Percentiles rank a stretch among this genome's conserved stretches.
phyloP scores from a whole-genome alignment of 2,888 invertebrate genomes.

The Emmelina monodactyla region DNA sequence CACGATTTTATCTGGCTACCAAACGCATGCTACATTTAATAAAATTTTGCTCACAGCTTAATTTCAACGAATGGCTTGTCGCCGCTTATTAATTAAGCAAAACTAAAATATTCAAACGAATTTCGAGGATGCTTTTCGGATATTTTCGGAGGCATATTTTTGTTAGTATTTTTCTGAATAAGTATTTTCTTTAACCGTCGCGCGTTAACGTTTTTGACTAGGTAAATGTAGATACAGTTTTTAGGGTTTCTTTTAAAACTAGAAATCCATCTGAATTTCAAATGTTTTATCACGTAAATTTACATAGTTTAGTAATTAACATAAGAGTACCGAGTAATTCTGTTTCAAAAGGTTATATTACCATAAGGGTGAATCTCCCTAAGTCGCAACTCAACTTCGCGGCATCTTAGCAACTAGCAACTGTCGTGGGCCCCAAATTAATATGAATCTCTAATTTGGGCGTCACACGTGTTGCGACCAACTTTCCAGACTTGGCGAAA shows the following conservation, averaged over 20 bases:
- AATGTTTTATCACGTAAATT: too few species aligned
- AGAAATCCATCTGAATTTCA: too few species aligned
- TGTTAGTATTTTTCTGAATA: constrained; percentile 7
- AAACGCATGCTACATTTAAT: constrained; percentile 44
- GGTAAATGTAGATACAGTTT: too few species aligned
- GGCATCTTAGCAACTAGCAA: background rate
- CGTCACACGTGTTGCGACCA: constrained; percentile 61
- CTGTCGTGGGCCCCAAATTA: constrained; percentile 53
- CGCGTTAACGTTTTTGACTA: too few species aligned
- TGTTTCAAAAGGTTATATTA: too few species aligned
- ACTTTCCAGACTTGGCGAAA: constrained; percentile 64
- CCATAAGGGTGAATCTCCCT: too few species aligned
- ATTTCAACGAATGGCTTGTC: constrained; percentile 40
- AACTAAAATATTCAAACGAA: constrained; percentile 24
- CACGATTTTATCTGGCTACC: constrained; percentile 47
- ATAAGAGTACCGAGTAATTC: too few species aligned
- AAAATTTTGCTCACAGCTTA: constrained; percentile 36
- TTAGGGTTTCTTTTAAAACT: too few species aligned
- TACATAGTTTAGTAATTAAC: too few species aligned
- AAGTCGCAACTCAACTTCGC: too few species aligned
- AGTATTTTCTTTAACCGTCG: too few species aligned
- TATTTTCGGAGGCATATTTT: too few species aligned
- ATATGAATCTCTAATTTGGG: constrained; percentile 64
- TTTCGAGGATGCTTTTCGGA: background rate
- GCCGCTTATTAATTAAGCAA: constrained; percentile 45